Conservation (phyloP, 2,888 invertebrate genomes). For the Drosophila subsilvestris region DNA sequence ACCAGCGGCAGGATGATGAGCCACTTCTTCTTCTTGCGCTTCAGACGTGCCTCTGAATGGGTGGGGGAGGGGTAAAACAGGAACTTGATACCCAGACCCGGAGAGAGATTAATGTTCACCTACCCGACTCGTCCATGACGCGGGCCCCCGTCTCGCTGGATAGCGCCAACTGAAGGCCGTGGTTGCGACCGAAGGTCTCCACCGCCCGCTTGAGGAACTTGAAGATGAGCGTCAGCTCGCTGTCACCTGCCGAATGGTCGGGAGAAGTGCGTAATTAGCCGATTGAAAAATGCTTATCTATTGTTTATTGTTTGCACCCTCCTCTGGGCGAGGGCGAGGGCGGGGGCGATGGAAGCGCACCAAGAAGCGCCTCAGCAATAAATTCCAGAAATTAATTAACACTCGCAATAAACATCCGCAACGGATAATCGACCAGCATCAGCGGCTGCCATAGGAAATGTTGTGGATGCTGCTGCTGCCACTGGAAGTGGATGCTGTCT, state of each 20-base stretch:
- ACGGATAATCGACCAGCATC: conserved; percentile 38
- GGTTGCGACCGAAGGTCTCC: conserved; percentile 80
- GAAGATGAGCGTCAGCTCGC: conserved; percentile 72
- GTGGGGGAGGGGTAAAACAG: neutral
- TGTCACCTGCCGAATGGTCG: conserved; percentile 72
- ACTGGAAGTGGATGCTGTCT: conserved; percentile 19
- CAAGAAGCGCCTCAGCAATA: conserved; percentile 27
- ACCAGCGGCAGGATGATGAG: conserved; percentile 81
- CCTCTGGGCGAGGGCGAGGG: no score
- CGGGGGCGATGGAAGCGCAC: neutral
- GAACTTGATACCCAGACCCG: neutral
- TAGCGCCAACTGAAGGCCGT: conserved; percentile 80
- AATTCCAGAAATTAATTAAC: conserved; percentile 52
- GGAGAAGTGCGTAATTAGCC: conserved; percentile 22
- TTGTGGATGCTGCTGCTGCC: neutral
- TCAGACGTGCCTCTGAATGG: conserved; percentile 68
- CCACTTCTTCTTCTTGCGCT: conserved; percentile 79
- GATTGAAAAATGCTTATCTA: conserved; percentile 39
- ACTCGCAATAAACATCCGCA: conserved; percentile 61
- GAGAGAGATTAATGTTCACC: conserved; percentile 6
- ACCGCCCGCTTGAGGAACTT: conserved; percentile 81
- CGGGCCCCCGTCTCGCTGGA: conserved; percentile 77
- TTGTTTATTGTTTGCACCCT: conserved; percentile 30
- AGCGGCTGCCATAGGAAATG: neutral
- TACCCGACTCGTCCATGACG: conserved; percentile 75